Base-by-base conservation (phyloP, 2,797 vertebrate species). In the Anguilla marmorata region DNA sequence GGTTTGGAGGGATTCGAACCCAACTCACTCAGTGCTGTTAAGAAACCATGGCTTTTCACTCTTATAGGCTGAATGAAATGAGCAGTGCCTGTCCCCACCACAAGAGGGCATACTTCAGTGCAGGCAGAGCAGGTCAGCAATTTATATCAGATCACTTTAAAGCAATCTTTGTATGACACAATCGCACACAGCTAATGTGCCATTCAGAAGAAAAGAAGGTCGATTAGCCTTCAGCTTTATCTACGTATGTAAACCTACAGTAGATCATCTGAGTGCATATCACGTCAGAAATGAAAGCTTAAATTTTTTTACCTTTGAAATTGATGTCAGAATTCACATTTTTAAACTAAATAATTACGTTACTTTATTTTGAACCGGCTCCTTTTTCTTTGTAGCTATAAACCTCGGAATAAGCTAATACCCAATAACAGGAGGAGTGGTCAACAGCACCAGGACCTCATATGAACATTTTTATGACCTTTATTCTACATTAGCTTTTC, bases 61-160 rank as follows among this genome's bases (percentile, higher is more conserved):
- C 58, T 16, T 60, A 8, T n/a, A n/a, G 60, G 21, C 9, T 72
- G 66, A 72, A 27, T 12, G 8, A 30, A 0, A 8, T 72, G 0
- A 72, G 69, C 27, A 72, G 69, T 33, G 2, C n/a, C 69, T 33
- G 69, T 72, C 69, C 66, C n/a, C 83, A 69, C 87, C 87, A 85
- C 84, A 84, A 84, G 79, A 82, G 87, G 87, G 82, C 80, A 74
- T 9, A 56, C 52, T 58, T 72, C 48, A 48, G 69, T 84, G 56
- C 60, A 66, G 80, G 30, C 45, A 69, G 58, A 87, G 19, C 7
- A 63, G 60, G 24, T 63, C 19, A 63, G 19, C 24, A 63, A 21
- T 16, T 16, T 14, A 56, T 56, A 56, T 56, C 54, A 56, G 54
- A 56, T 56, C 0, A 56, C 14, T 14, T 14, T 63, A 63, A 72